Evolutionary conservation across 2,113 vertebrate genomes (phyloP).

Genomic region (Dascyllus trimaculatus): DNA sequence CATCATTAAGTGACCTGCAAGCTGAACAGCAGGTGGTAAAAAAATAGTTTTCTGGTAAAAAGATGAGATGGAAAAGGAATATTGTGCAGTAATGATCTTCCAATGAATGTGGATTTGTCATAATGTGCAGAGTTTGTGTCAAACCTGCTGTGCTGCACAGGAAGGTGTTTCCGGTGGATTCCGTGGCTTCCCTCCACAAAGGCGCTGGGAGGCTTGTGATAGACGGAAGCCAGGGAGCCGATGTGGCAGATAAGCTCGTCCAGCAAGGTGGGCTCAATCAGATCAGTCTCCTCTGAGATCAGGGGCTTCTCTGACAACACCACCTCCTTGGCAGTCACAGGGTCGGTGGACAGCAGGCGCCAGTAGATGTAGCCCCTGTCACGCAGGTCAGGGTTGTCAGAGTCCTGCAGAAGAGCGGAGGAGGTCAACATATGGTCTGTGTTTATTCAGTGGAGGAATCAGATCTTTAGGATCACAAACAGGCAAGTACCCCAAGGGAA

Average conservation of each 20-base stretch:
- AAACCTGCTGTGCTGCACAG: slow-evolving; percentile 97
- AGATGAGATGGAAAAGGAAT: no score
- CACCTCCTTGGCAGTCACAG: slow-evolving; percentile 98
- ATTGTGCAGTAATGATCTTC: no score
- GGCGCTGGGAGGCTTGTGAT: slow-evolving; percentile 98
- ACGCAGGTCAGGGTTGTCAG: slow-evolving; percentile 98
- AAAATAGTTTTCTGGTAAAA: no score
- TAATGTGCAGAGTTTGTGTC: neutral
- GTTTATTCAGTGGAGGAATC: neutral
- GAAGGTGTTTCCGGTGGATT: slow-evolving; percentile 96
- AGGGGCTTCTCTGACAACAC: slow-evolving; percentile 97
- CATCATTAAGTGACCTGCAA: neutral
- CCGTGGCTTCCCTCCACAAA: slow-evolving; percentile 99
- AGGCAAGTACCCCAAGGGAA: no score
- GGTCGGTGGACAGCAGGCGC: slow-evolving; percentile 97
- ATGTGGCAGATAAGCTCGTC: slow-evolving; percentile 99
- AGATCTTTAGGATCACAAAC: no score
- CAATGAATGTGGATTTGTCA: no score
- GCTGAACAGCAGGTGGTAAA: neutral
- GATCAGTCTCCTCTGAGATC: slow-evolving; percentile 97
- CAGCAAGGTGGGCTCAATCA: slow-evolving; percentile 96
- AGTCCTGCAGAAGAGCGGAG: slow-evolving; percentile 86
- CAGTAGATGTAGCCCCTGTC: slow-evolving; percentile 99
- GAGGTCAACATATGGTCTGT: neutral
- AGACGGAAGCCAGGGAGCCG: slow-evolving; percentile 95